Evolutionary conservation across 2,113 vertebrate genomes (phyloP).

Genomic region (Camelus dromedarius): DNA sequence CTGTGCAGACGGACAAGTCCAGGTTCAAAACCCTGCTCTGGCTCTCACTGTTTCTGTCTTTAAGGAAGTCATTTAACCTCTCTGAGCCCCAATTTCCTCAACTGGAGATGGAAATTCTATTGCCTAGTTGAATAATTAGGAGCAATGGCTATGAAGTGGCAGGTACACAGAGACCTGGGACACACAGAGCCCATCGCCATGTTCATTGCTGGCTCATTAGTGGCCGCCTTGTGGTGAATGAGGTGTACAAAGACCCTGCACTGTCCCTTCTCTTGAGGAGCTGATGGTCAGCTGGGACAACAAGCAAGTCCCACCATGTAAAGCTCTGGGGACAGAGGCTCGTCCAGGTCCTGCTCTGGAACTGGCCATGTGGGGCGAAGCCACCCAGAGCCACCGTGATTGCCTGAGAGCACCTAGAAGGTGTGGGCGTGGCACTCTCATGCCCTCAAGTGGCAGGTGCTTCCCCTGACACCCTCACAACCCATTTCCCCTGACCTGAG

Average conservation of each 20-base stretch:
- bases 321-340: neutral
- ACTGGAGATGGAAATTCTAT: neutral
- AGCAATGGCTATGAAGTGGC: neutral
- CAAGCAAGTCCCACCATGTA: neutral
- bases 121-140: neutral
- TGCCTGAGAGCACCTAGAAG: too few species aligned
- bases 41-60: neutral
- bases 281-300: neutral
- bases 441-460: accelerated
- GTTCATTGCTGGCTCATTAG: accelerated
- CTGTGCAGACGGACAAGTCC: neutral
- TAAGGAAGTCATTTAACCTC: neutral
- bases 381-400: neutral
- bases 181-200: accelerated
- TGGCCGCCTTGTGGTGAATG: neutral
- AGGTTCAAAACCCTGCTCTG: neutral
- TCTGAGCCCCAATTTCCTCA: neutral
- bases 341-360: neutral
- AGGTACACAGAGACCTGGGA: neutral
- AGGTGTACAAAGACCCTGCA: neutral
- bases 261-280: neutral
- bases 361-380: neutral
- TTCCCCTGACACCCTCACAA: neutral
- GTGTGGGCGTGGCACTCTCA: accelerated
- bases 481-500: neutral